Evolutionary conservation across 1,140 invertebrate genomes (phyloP), one percentile per base, ranked within the genome.

Genomic region (Lethrus apterus): DNA sequence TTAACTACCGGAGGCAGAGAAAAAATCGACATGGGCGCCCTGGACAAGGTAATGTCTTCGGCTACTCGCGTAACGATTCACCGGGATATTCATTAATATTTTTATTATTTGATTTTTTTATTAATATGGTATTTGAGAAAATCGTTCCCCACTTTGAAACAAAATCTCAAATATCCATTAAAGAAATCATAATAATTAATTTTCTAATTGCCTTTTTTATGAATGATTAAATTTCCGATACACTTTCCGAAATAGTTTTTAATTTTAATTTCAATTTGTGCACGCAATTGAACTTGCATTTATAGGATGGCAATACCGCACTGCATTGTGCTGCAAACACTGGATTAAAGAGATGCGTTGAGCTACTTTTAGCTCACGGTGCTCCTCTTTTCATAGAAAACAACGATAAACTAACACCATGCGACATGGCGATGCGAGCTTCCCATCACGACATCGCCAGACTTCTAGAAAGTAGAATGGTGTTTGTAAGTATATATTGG

Each of bases 241-340:
- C n/a, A n/a, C n/a, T n/a, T n/a, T n/a, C n/a, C n/a, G n/a, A n/a
- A n/a, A n/a, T n/a, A n/a, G n/a, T n/a, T n/a, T n/a, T n/a, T n/a
- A n/a, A n/a, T n/a, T n/a, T n/a, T n/a, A n/a, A n/a, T n/a, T n/a
- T n/a, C n/a, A n/a, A n/a, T n/a, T n/a, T n/a, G n/a, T n/a, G n/a
- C n/a, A n/a, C n/a, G n/a, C n/a, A n/a, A n/a, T n/a, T n/a, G n/a
- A n/a, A n/a, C n/a, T n/a, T 50, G 51, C 38, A 61, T 67, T 5
- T n/a, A n/a, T 62, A 82, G 78, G 73, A 77, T 52, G 74, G 78
- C 4, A 83, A 83, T 58, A 83, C 79, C 35, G 78, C 80, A 9
- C 63, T 84, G 2, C 81, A 84, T 59, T 75, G 75, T 62, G 80
- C 81, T 15, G 78, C 81, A 2, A 59, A 63, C n/a, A 76, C 75